These are phyloP conservation scores for Laticauda colubrina DNA, from an alignment of 2,113 vertebrate genomes.

Conservation along the genomic window DNA sequence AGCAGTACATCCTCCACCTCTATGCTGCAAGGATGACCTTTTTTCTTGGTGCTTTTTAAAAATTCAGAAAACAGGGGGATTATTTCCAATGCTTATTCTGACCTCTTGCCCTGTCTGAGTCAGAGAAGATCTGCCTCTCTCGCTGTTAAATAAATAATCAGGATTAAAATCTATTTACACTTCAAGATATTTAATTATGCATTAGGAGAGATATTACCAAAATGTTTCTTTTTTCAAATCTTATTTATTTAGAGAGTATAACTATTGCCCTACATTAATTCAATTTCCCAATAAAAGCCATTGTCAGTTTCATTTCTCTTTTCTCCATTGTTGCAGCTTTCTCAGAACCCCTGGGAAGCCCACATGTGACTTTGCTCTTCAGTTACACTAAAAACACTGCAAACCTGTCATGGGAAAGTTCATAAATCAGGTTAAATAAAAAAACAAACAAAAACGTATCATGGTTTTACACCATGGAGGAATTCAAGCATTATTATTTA, in stretches of 20 bases:
- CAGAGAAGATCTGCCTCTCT: background rate
- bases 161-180: background rate
- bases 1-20: background rate
- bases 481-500: background rate
- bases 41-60: background rate
- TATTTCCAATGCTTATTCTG: background rate
- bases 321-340: background rate
- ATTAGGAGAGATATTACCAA: background rate
- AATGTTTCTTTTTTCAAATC: background rate
- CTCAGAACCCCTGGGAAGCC: background rate
- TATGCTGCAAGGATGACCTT: background rate
- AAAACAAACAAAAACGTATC: background rate
- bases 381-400: background rate
- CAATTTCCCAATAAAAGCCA: background rate
- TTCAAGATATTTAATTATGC: background rate
- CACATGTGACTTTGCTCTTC: background rate
- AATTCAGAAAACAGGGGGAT: background rate
- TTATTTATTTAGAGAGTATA: background rate
- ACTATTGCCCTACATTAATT: background rate
- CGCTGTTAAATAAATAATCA: background rate
- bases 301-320: background rate
- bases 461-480: background rate
- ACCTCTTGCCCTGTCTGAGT: background rate
- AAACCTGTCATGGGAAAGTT: background rate
- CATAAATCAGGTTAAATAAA: background rate